These are phyloP conservation scores for Drosophila kurseongensis DNA, from an alignment of 1,140 invertebrate genomes.

Conservation along the genomic window DNA sequence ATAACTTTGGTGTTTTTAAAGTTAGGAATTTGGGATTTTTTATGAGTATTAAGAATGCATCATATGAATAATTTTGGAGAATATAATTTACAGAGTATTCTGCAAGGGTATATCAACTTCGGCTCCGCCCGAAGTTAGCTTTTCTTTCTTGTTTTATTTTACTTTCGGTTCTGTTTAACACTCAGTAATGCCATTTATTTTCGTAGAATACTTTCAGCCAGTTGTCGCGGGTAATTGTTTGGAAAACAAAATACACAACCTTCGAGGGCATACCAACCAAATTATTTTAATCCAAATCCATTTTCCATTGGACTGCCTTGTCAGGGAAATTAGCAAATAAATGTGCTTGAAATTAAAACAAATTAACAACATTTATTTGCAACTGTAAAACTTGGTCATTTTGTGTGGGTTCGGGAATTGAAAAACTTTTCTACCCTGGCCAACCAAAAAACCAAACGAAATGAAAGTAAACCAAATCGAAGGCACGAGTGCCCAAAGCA, in stretches of 20 bases:
- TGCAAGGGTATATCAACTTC: too few species aligned
- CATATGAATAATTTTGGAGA: too few species aligned
- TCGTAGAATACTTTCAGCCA: not conserved
- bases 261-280: slow-evolving; percentile 8
- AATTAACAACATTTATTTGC: slow-evolving; percentile 81
- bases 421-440: slow-evolving; percentile 60
- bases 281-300: slow-evolving; percentile 40
- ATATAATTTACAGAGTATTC: too few species aligned
- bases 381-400: slow-evolving; percentile 73
- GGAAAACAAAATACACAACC: slow-evolving; percentile 36
- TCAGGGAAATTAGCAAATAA: slow-evolving; percentile 61
- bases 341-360: slow-evolving; percentile 73
- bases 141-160: too few species aligned
- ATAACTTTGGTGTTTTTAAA: too few species aligned
- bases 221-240: slow-evolving; percentile 30
- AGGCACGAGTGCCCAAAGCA: slow-evolving; percentile 59
- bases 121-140: too few species aligned
- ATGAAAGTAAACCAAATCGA: slow-evolving; percentile 61
- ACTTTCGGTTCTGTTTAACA: not conserved
- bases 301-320: slow-evolving; percentile 45
- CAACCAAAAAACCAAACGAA: slow-evolving; percentile 33
- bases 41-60: too few species aligned
- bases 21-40: too few species aligned
- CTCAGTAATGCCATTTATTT: not conserved
- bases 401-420: slow-evolving; percentile 62